A percentile compares a stretch with the other conserved stretches of the same genome.
These are phyloP conservation scores for Coptotermes formosanus DNA, from an alignment of 1,140 invertebrate genomes.

Conservation along the genomic window DNA sequence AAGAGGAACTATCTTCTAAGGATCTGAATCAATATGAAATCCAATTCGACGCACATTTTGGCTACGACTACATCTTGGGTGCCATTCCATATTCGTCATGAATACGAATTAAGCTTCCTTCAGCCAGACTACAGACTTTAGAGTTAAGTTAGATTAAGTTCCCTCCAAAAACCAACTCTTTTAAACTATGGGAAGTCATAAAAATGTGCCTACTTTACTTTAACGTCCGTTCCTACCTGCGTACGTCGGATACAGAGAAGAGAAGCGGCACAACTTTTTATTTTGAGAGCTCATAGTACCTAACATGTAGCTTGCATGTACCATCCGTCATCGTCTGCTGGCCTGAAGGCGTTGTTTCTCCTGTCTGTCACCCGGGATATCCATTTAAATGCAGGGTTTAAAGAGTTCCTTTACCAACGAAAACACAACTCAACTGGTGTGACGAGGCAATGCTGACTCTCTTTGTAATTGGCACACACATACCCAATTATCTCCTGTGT, in stretches of 20 bases:
- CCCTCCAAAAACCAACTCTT: neutral
- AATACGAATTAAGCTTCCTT: no score
- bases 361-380: neutral
- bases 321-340: neutral
- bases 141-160: neutral
- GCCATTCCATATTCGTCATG: no score
- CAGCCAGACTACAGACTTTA: neutral
- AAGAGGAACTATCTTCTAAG: no score
- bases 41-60: no score
- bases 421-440: slow-evolving; percentile 18
- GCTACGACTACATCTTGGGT: no score
- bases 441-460: slow-evolving; percentile 9
- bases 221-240: neutral
- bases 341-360: slow-evolving; percentile 7
- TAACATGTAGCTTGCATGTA: neutral
- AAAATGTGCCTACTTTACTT: neutral
- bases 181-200: neutral
- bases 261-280: neutral
- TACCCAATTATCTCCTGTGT: neutral
- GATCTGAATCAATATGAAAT: no score
- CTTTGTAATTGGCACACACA: slow-evolving; percentile 18
- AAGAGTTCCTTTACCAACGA: slow-evolving; percentile 7
- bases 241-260: neutral
- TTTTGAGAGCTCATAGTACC: neutral
- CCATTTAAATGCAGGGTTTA: slow-evolving; percentile 15